Conservation (phyloP, 2,113 vertebrate genomes). For the Cinclus mexicanus region DNA sequence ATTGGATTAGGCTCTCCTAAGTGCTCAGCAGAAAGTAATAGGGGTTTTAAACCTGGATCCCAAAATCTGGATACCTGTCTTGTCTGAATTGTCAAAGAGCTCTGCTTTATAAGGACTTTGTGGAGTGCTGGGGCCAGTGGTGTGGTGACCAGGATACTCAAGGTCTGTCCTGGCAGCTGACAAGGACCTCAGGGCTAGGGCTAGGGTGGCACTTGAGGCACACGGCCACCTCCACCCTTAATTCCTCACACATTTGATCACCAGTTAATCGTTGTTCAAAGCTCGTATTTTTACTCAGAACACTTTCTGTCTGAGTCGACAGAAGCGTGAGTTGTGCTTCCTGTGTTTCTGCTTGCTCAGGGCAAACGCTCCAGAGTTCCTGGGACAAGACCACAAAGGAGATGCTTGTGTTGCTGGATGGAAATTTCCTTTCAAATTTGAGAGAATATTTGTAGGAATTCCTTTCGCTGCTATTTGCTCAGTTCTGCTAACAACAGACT, state of each 20-base stretch:
- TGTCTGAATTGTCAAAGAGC: not conserved
- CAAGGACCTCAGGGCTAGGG: not conserved
- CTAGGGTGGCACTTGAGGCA: not conserved
- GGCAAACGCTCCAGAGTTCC: not conserved
- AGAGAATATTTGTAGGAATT: constrained; percentile 8
- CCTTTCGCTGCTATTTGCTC: constrained; percentile 9
- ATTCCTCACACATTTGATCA: not conserved
- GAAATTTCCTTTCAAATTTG: constrained; percentile 9
- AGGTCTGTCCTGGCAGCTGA: not conserved
- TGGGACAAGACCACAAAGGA: not conserved
- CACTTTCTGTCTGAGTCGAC: not conserved
- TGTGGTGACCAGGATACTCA: accelerated
- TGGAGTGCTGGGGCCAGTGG: accelerated
- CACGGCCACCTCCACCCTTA: not conserved
- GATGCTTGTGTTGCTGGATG: not conserved
- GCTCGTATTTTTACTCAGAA: not conserved
- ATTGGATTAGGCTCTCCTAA: constrained; percentile 58
- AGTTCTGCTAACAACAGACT: constrained; percentile 2
- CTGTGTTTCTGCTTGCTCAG: constrained; percentile 12
- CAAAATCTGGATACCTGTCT: not conserved
- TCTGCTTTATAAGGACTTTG: not conserved
- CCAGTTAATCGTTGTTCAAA: not conserved
- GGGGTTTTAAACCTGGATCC: constrained; percentile 6
- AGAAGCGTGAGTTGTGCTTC: not conserved
- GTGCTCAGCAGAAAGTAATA: constrained; percentile 22